Percentiles rank a stretch among this genome's conserved stretches.
Conservation (phyloP, 2,113 vertebrate species). For the Cavia porcellus region DNA sequence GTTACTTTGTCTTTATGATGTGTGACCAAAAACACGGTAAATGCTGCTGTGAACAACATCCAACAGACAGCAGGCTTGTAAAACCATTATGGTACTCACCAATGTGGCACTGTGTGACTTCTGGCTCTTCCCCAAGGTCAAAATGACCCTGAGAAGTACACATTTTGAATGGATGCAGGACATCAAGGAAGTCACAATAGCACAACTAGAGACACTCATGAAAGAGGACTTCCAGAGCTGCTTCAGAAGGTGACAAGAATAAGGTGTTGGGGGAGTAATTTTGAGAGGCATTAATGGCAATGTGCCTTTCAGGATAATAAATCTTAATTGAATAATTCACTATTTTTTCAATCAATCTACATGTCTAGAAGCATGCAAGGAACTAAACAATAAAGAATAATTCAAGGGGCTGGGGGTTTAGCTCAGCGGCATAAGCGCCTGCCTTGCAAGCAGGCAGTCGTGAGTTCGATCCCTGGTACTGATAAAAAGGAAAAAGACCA, state of each 20-base stretch:
- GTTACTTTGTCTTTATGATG: not conserved
- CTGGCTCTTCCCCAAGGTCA: not conserved
- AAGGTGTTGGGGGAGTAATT: not conserved
- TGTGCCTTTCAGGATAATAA: not conserved
- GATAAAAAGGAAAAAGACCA: no score
- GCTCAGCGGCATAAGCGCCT: no score
- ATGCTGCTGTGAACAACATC: not conserved
- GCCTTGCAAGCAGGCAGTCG: no score
- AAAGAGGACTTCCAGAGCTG: not conserved
- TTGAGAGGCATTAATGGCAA: not conserved
- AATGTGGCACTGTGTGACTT: not conserved
- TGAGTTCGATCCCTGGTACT: no score
- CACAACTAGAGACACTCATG: not conserved
- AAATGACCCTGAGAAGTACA: not conserved
- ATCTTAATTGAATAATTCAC: not conserved
- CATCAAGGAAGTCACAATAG: not conserved
- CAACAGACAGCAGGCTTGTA: not conserved
- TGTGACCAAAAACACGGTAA: not conserved
- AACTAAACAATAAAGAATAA: not conserved
- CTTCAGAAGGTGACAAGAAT: not conserved
- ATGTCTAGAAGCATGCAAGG: not conserved
- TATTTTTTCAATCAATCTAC: not conserved
- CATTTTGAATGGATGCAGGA: not conserved
- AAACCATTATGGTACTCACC: not conserved
- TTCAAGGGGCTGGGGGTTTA: not conserved